phyloP scores from a whole-genome alignment of 2,888 invertebrate genomes.

The Tenthredo mesomela region DNA sequence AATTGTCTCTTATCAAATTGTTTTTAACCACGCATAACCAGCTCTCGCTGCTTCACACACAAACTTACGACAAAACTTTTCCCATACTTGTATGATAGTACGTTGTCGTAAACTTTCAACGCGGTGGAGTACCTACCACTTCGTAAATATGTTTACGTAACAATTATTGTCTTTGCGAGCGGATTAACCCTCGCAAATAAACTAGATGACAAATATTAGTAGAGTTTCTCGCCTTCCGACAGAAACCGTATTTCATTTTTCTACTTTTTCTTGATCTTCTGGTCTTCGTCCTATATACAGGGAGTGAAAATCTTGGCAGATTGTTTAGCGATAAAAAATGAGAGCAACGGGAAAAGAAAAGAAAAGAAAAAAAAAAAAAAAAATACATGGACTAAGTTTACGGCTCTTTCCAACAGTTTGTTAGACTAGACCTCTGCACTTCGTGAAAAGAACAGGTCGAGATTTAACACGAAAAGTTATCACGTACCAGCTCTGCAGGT shows the following conservation, averaged over 20 bases:
- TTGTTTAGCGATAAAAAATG: neutral
- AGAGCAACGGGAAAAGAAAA: neutral
- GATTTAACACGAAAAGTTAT: slow-evolving; percentile 42
- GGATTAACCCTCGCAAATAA: neutral
- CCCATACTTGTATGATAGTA: neutral
- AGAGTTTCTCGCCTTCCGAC: neutral
- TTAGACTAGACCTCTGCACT: neutral
- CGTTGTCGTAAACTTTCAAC: neutral
- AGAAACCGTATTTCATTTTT: neutral
- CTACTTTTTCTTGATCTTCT: neutral
- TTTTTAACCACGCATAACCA: neutral
- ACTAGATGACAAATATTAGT: neutral
- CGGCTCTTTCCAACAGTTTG: neutral
- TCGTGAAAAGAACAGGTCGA: neutral
- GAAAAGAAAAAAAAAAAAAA: neutral
- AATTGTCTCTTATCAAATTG: slow-evolving; percentile 9
- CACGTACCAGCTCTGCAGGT: neutral
- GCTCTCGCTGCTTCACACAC: neutral
- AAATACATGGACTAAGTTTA: neutral
- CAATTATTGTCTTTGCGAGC: neutral
- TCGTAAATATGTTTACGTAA: neutral
- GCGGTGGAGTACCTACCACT: neutral
- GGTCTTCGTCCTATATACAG: neutral
- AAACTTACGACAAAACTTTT: neutral
- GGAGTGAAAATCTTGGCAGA: neutral